Conservation (phyloP, 2,797 vertebrate species). For the Ptychadena robeensis region DNA sequence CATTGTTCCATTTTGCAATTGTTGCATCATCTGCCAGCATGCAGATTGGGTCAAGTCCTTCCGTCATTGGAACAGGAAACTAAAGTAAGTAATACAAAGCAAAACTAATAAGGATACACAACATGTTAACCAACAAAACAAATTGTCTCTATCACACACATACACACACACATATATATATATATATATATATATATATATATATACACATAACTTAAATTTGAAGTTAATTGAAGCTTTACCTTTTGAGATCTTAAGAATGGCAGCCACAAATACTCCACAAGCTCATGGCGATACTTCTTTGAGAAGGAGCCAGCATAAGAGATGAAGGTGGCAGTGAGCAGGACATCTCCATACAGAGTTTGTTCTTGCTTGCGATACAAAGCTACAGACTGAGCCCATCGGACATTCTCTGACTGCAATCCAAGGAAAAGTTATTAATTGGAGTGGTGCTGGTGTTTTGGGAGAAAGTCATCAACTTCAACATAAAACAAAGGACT, state of each 20-base stretch:
- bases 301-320: conserved; percentile 79
- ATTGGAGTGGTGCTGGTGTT: background rate
- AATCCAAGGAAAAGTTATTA: background rate
- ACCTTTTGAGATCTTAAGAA: conserved; percentile 76
- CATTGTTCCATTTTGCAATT: conserved; percentile 81
- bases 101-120: conserved; percentile 16
- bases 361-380: conserved; percentile 81
- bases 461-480: background rate
- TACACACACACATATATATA: too few relatives aligned
- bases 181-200: too few relatives aligned
- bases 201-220: too few relatives aligned
- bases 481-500: background rate
- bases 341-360: conserved; percentile 76
- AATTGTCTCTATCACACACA: too few relatives aligned
- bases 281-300: conserved; percentile 71
- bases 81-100: conserved; percentile 63
- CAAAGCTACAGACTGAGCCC: conserved; percentile 77
- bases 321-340: conserved; percentile 76
- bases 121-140: background rate
- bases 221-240: too few relatives aligned
- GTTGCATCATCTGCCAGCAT: conserved; percentile 78
- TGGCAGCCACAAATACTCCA: conserved; percentile 78
- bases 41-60: conserved; percentile 76
- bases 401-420: conserved; percentile 80
- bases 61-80: conserved; percentile 77